Base-by-base conservation (phyloP, 2,797 vertebrate species). In the Mycteria americana region DNA sequence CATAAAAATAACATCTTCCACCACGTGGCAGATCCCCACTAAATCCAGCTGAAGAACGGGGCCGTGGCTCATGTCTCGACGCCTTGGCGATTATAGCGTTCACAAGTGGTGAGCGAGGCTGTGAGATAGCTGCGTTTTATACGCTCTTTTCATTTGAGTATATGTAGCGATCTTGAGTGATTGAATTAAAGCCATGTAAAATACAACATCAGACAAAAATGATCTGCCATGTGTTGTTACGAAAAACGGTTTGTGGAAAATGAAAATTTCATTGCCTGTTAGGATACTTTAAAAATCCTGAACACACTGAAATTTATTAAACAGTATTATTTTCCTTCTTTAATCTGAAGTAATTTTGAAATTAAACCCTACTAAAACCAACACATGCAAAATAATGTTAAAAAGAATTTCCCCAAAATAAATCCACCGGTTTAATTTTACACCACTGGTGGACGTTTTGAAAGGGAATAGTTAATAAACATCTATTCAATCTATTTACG, bases 391-490 rank as follows among this genome's bases (percentile, higher is more conserved):
- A 97, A 97, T 89, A 89, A 88, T 69, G 46, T 92, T 18, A 25
- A 92, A 97, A 93, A 96, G 57, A 72, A 78, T 54, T 87, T 41
- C 53, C 76, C 79, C 98, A 97, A 98, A 98, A 98, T 97, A 97
- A 86, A 98, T 98, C 97, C 97, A 98, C 98, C 98, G 97, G 97
- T 99, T 98, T 99, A 98, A 98, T 98, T 98, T 98, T 97, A 98
- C 97, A 97, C 94, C 97, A 98, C 97, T 97, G 96, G 98, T 98
- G 98, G 98, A 98, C 97, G 97, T 98, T 98, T 98, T 98, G 98
- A 97, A 97, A 98, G 97, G 97, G 97, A 98, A 98, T 98, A 98
- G 98, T 98, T 98, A 98, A 98, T 98, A 98, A 98, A 98, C 96
- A 97, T 98, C 98, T 96, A 88, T 96, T 97, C 97, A 72, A 88